Evolutionary conservation across 2,113 vertebrate genomes (phyloP), one percentile per base, ranked within the genome.

Genomic region (Callaeas wilsoni): DNA sequence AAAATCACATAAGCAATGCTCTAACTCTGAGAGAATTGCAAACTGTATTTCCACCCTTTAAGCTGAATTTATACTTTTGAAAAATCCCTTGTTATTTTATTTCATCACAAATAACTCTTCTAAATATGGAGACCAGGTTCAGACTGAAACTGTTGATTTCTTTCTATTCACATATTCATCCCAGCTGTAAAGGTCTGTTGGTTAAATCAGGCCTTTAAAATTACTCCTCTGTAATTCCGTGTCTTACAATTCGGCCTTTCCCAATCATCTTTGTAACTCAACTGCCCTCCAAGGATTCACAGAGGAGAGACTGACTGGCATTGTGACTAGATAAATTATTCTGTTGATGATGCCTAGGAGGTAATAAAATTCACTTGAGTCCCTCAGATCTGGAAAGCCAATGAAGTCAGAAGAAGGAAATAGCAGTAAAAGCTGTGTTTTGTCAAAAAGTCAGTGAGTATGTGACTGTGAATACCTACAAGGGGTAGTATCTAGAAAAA

Each of bases 401-500:
- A 27, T 5, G 2, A 84, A 86, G 75, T 77, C 65, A 90, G 52
- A 63, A 84, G 70, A 67, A 74, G 83, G 73, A 92, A 95, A 92
- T 21, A 84, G 44, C 64, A 78, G 37, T 90, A 90, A 92, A 93
- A 92, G 44, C 56, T 69, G 44, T 26, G 44, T 94, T 96, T 93
- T 86, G 75, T 77, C 71, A 68, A 81, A 87, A 81, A 93, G 76
- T 67, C 79, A 60, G 47, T 26, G 68, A 68, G 50, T 41, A 18
- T 92, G 85, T 96, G 94, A 93, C 90, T 76, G 29, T 70, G 71
- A 97, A 95, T 91, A 88, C 52, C 71, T 95, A 46, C 79, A 35
- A 88, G 27, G 23, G 11, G 32, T 16, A 75, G 29, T 30, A 56
- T 75, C 35, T n/a, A 52, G 56, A 86, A 79, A 27, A 88, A 63